These are phyloP conservation scores for Oncorhynchus kisutch DNA, from an alignment of 2,113 vertebrate genomes.

Conservation along the genomic window DNA sequence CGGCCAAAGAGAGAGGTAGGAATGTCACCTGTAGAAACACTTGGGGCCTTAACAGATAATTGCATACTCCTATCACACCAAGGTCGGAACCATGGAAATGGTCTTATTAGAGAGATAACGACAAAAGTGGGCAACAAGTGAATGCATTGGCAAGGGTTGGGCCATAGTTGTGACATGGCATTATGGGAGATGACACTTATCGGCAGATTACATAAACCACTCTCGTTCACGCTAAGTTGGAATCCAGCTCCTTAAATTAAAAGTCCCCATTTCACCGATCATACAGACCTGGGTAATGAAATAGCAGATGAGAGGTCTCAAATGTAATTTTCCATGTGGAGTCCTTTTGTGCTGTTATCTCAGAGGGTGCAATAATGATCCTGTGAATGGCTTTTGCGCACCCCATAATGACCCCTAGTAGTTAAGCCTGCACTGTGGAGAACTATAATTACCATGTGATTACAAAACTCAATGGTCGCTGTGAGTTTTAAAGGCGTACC, in stretches of 20 bases:
- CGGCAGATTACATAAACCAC: slow-evolving; percentile 77
- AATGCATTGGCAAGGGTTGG: slow-evolving; percentile 68
- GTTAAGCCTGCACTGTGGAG: slow-evolving; percentile 73
- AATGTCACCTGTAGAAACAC: slow-evolving; percentile 78
- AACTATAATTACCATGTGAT: slow-evolving; percentile 77
- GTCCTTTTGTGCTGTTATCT: slow-evolving; percentile 79
- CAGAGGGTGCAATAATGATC: slow-evolving; percentile 78
- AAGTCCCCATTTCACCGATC: slow-evolving; percentile 77
- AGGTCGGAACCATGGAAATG: slow-evolving; percentile 82
- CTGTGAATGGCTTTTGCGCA: slow-evolving; percentile 77
- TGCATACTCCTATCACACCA: slow-evolving; percentile 79
- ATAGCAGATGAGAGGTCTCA: slow-evolving; percentile 77
- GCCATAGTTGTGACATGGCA: slow-evolving; percentile 73
- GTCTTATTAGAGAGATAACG: slow-evolving; percentile 73
- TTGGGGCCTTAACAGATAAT: slow-evolving; percentile 77
- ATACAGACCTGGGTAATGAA: slow-evolving; percentile 77
- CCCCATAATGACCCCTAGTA: slow-evolving; percentile 73
- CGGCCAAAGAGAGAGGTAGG: slow-evolving; percentile 68
- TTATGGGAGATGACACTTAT: slow-evolving; percentile 78
- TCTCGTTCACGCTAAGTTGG: slow-evolving; percentile 64
- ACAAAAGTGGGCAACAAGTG: slow-evolving; percentile 62
- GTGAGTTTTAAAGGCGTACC: slow-evolving; percentile 63
- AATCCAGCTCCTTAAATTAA: slow-evolving; percentile 81
- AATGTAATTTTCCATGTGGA: slow-evolving; percentile 80
- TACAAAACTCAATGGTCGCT: slow-evolving; percentile 72